These are phyloP conservation scores for Mimachlamys varia DNA, from an alignment of 2,888 invertebrate genomes.

Conservation along the genomic window DNA sequence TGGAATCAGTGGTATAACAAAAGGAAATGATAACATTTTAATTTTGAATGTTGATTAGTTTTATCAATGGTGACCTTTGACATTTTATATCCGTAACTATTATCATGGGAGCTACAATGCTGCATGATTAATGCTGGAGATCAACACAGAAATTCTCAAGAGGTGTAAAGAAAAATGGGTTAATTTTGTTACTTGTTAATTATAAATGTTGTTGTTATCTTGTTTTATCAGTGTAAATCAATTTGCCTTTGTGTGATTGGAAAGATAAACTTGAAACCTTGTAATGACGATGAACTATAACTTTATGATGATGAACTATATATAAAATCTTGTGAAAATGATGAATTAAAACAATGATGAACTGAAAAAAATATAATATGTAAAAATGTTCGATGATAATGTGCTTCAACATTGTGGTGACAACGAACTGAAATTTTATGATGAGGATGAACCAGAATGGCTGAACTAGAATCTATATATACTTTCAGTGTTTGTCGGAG, in stretches of 20 bases:
- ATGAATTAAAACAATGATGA: too few relatives aligned
- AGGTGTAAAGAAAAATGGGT: background rate
- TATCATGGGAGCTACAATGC: background rate
- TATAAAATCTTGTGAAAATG: too few relatives aligned
- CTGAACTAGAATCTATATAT: too few relatives aligned
- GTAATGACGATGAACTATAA: too few relatives aligned
- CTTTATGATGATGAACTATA: too few relatives aligned
- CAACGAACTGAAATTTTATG: too few relatives aligned
- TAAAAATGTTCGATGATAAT: too few relatives aligned
- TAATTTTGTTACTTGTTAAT: background rate
- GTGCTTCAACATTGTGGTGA: too few relatives aligned
- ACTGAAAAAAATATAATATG: too few relatives aligned
- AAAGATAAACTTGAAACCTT: background rate
- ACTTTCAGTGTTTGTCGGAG: too few relatives aligned
- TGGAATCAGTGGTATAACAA: background rate
- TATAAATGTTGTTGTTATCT: background rate
- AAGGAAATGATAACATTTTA: background rate
- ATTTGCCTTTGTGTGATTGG: background rate
- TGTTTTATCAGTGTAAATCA: background rate
- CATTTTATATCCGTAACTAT: background rate
- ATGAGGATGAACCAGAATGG: too few relatives aligned
- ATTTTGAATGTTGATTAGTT: slow-evolving; percentile 23
- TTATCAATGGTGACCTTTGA: background rate
- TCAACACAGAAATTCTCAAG: background rate
- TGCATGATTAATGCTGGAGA: background rate